Base-by-base conservation (phyloP, 2,797 vertebrate species). In the Oryzias dopingdopingensis region DNA sequence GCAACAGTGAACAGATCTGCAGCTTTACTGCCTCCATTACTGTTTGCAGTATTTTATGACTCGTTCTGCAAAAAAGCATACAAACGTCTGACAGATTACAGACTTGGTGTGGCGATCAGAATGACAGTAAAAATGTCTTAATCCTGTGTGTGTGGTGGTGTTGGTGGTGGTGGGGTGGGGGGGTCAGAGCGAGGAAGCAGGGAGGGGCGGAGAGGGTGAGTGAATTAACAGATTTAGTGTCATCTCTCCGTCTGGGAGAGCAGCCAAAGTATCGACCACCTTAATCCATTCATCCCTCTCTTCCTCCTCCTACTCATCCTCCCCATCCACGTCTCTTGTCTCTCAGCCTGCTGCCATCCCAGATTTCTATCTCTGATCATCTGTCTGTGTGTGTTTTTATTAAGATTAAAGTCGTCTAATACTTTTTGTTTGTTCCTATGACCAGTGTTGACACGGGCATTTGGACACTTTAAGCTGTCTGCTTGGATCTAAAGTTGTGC, bases 161-260 rank as follows among this genome's bases (percentile, higher is more conserved):
- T 2, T 20, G 20, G 20, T 20, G 20, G 18, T 18, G 46, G 51
- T 45, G 56, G 45, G 37, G 26, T 37, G 23, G 55, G 61, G 17
- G 59, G 62, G 42, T 63, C 51, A 51, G 44, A 66, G 56, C 48
- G 52, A 67, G 49, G 52, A 23, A 37, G 13, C 49, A 41, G 20
- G 62, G 52, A 59, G 66, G 74, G 52, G 59, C 17, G 32, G 14
- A 24, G 47, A 56, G 71, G 62, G 74, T 76, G 82, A 62, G 56
- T 70, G 85, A 85, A 86, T 88, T 80, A 92, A 90, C 84, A 89
- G 85, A 90, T 91, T 91, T 90, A 91, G 89, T 90, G 89, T 92
- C 89, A 91, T 89, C 85, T 87, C 86, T 90, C 83, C 84, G 89
- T 89, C 88, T 90, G 89, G 84, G 76, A 87, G 70, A 59, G 67